Evolutionary conservation across 1,140 invertebrate genomes (phyloP), one percentile per base, ranked within the genome.

Genomic region (Bombyx mandarina): DNA sequence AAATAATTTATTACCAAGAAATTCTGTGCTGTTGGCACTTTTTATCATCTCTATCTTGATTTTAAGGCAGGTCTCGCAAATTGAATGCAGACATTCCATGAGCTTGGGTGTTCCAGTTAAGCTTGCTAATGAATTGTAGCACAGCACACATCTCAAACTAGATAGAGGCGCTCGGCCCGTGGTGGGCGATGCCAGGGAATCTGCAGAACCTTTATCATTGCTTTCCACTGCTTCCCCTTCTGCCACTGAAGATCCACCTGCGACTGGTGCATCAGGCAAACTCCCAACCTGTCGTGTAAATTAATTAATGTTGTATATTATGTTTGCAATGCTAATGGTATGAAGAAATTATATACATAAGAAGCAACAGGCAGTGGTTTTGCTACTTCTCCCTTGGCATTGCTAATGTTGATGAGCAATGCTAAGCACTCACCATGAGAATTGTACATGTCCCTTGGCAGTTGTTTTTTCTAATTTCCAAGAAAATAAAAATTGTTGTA

Each of bases 41-140:
- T 75, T 82, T 43, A 78, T 84, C 60, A 91, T 90, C 56, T 91
- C 83, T n/a, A 94, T 83, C 79, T 94, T 94, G 51, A 90, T 89
- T 62, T 89, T 91, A 58, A 96, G 84, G 86, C 96, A 97, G 57
- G 90, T 88, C 43, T 91, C 89, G 78, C 96, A 97, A 49, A 93
- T 92, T 44, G 95, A 94, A 81, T 97, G 96, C 55, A 97, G 89
- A 79, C 96, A 97, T 77, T 95, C 94, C 57, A 97, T 86, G 42
- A 97, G 88, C 82, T 95, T 96, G 1, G 95, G 94, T 35, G 77
- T 82, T 63, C 83, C 86, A 6, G 79, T 77, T 6, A 69, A 59
- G 45, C 68, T 72, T 52, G 77, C 63, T 26, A 88, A 75, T 55
- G 63, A 22, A 0, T 63, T 54, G 45, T 70, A 60, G 65, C 83